Evolutionary conservation across 2,797 vertebrate species (phyloP).

Genomic region (Cossypha niveicapilla): DNA sequence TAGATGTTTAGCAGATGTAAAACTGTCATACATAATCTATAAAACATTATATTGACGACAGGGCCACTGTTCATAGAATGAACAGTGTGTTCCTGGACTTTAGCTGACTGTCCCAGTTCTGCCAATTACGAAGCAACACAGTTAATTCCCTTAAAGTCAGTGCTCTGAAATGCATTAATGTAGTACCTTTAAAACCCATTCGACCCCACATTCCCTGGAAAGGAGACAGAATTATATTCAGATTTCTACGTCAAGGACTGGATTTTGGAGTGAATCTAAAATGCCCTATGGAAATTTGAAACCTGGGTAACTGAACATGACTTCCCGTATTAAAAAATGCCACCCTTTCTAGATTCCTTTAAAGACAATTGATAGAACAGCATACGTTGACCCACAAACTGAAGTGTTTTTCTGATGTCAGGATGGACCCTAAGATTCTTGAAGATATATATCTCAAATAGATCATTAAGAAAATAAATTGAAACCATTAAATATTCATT

Average conservation of each 20-base stretch:
- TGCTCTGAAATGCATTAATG: neutral
- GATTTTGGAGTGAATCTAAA: neutral
- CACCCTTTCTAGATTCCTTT: neutral
- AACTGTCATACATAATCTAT: neutral
- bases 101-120: neutral
- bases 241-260: neutral
- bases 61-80: constrained; percentile 2
- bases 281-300: neutral
- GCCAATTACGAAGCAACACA: neutral
- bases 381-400: neutral
- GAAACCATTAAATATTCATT: neutral
- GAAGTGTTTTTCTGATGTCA: neutral
- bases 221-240: neutral
- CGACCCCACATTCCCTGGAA: neutral
- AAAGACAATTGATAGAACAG: neutral
- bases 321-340: neutral
- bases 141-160: constrained; percentile 31
- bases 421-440: neutral
- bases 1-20: constrained; percentile 24
- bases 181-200: neutral
- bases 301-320: neutral
- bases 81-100: neutral
- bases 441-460: neutral
- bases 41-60: neutral
- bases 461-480: neutral